These are phyloP conservation scores for Homarus gammarus DNA, from an alignment of 2,888 invertebrate genomes.

Conservation along the genomic window DNA sequence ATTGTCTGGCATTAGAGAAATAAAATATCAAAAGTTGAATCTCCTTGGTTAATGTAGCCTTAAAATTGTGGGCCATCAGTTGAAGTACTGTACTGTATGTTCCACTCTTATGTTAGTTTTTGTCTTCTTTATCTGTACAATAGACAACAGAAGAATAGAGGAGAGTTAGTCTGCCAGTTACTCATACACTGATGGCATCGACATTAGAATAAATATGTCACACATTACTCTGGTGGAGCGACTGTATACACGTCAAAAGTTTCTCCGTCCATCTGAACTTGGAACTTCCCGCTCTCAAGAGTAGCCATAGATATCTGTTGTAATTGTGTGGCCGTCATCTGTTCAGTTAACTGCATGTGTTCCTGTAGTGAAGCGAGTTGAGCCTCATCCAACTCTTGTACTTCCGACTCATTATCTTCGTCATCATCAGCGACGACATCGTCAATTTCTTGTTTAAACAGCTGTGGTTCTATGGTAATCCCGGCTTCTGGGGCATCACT, in stretches of 20 bases:
- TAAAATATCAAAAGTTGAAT: too few species aligned
- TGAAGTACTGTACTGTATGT: too few species aligned
- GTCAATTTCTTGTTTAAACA: slow-evolving; percentile 15
- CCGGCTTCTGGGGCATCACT: not conserved
- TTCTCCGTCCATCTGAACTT: slow-evolving; percentile 61
- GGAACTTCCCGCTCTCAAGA: slow-evolving; percentile 48
- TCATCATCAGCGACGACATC: not conserved
- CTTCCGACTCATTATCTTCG: slow-evolving; percentile 16
- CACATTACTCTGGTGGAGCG: not conserved
- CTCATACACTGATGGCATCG: too few species aligned
- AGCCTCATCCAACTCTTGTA: slow-evolving; percentile 31
- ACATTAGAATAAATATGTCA: not conserved
- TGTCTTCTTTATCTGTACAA: too few species aligned
- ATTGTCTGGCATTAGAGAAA: too few species aligned
- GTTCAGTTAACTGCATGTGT: slow-evolving; percentile 48
- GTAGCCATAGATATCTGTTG: slow-evolving; percentile 47
- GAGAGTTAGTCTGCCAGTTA: too few species aligned
- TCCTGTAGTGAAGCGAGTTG: slow-evolving; percentile 45
- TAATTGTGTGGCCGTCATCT: slow-evolving; percentile 30
- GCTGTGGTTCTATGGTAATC: not conserved
- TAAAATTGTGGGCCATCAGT: too few species aligned
- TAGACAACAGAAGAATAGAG: not conserved
- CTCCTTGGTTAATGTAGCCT: too few species aligned
- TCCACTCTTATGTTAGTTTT: too few species aligned
- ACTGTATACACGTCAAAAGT: slow-evolving; percentile 66